These are phyloP conservation scores for Trichopria drosophilae DNA, from an alignment of 2,888 invertebrate species.

Conservation along the genomic window DNA sequence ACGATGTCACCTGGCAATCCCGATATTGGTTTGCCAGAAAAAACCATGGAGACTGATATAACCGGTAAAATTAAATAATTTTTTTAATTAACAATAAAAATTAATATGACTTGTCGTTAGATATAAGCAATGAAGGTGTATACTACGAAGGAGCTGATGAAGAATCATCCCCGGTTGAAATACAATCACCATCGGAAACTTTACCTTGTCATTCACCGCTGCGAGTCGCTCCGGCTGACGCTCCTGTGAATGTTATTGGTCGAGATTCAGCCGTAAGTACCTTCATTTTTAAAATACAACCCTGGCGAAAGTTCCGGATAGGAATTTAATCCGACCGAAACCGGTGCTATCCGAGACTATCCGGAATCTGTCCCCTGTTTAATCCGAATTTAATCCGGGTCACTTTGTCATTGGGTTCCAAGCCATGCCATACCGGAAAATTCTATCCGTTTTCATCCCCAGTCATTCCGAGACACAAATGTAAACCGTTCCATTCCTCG, in stretches of 20 bases:
- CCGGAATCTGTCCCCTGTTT: too few species aligned
- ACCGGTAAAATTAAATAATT: slow-evolving; percentile 40
- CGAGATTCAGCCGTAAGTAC: too few species aligned
- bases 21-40: slow-evolving; percentile 60
- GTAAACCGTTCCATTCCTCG: too few species aligned
- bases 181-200: slow-evolving; percentile 52
- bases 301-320: too few species aligned
- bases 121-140: slow-evolving; percentile 47
- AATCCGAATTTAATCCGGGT: too few species aligned
- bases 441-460: too few species aligned
- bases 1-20: slow-evolving; percentile 80
- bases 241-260: slow-evolving; percentile 46
- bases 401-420: too few species aligned
- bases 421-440: too few species aligned
- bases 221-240: slow-evolving; percentile 55
- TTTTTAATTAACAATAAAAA: slow-evolving; percentile 4
- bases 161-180: slow-evolving; percentile 59
- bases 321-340: too few species aligned
- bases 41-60: slow-evolving; percentile 49
- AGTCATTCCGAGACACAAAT: too few species aligned
- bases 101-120: slow-evolving; percentile 33
- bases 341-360: too few species aligned
- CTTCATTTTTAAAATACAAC: too few species aligned
- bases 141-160: slow-evolving; percentile 56
- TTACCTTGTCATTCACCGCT: slow-evolving; percentile 51